Evolutionary conservation across 2,797 vertebrate genomes (phyloP), one percentile per base, ranked within the genome.

Genomic region (Poeciliopsis presidionis): DNA sequence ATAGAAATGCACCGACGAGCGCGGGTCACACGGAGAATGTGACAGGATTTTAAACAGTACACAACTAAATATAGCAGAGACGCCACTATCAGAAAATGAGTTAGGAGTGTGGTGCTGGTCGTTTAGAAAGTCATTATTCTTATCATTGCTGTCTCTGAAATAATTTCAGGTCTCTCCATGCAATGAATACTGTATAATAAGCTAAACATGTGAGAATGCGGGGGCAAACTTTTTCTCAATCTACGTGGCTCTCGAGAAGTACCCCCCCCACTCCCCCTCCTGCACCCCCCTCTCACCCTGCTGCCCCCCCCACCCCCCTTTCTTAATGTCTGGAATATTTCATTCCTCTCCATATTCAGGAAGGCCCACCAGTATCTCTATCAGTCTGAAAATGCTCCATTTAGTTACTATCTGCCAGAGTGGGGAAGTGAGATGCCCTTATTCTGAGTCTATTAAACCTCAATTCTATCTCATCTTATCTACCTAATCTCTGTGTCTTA

Each of bases 41-140:
- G 95, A 95, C 94, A 94, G 94, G 93, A 93, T 95, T 96, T 95
- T 95, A 95, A 96, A 95, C 95, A 96, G 95, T 96, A 96, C 95
- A 96, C 94, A 96, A 96, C 95, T 95, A 96, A 96, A 96, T 95
- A 96, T 95, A 95, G 95, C 94, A 82, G 93, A 91, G 86, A 92
- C 88, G 87, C 93, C 94, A 94, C 95, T 96, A 96, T 96, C 96
- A 96, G 96, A 96, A 96, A 96, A 96, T 96, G 95, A 96, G 95
- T 94, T 94, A 94, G 94, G 93, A 95, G 94, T 95, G 95, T 90
- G 90, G 91, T 92, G 94, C 93, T 93, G 80, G 95, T 96, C 93
- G 94, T 95, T 96, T 95, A 95, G 95, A 95, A 96, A 96, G 95
- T 96, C 95, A 96, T 96, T 96, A 96, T 96, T 95, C 94, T 96